Conservation (phyloP, 2,797 vertebrate genomes). For the Gymnoscopelus braueri region DNA sequence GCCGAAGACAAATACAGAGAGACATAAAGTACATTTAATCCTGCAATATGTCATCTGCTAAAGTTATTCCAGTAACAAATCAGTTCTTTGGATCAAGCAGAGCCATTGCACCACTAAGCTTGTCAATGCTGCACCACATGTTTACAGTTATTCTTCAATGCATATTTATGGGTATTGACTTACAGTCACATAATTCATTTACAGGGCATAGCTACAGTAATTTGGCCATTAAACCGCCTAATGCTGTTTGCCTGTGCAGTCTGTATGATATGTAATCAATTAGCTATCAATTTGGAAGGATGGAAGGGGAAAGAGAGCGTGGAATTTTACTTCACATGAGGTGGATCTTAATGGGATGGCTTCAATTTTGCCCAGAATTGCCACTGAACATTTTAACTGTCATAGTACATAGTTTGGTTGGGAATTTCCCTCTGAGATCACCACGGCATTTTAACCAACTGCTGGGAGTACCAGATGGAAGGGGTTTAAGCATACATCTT, state of each 20-base stretch:
- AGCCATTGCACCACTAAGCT: not conserved
- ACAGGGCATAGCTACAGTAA: not conserved
- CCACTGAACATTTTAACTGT: too few relatives aligned
- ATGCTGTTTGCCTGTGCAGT: not conserved
- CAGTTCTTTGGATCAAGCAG: too few relatives aligned
- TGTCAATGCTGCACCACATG: not conserved
- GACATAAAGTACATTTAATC: too few relatives aligned
- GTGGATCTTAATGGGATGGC: not conserved
- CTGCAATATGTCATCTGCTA: too few relatives aligned
- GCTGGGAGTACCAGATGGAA: too few relatives aligned
- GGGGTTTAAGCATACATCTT: too few relatives aligned
- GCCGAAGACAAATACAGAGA: too few relatives aligned
- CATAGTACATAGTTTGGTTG: too few relatives aligned
- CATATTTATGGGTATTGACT: conserved; percentile 9
- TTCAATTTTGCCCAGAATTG: not conserved
- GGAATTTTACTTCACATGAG: not conserved
- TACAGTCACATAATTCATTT: conserved; percentile 10
- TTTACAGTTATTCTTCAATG: not conserved
- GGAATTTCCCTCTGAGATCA: too few relatives aligned
- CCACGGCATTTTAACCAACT: too few relatives aligned
- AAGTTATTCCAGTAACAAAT: too few relatives aligned
- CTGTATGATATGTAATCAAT: conserved; percentile 15
- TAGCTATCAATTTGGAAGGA: conserved; percentile 3
- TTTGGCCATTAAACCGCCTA: not conserved
- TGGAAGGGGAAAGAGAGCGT: too few relatives aligned